Base-by-base conservation (phyloP, 2,797 vertebrate genomes). In the Orientallactaga sibirica region DNA sequence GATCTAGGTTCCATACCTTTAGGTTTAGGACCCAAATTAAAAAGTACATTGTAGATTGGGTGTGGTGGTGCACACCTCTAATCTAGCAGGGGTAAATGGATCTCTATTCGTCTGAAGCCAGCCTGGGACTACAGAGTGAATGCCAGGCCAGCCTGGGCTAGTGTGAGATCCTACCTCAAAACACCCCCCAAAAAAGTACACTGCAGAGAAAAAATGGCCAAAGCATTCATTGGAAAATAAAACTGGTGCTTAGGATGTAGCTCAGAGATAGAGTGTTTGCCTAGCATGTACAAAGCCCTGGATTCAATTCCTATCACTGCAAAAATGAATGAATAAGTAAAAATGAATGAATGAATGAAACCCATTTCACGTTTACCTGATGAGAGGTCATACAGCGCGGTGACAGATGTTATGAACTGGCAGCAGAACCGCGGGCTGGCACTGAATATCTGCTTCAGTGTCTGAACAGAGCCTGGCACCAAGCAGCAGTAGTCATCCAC, bases 401-500 rank as follows among this genome's bases (percentile, higher is more conserved):
- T 99, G 92, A 99, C 99, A 0, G 99, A 98, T 0, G 99, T 99
- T 93, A 99, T 98, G 96, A 99, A 99, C 98, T 99, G 99, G 98
- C 99, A 99, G 98, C 99, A 99, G 98, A 99, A 99, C 66, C 99
- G 99, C 29, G 99, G 99, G 88, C 99, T 99, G 97, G 99, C 98
- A 1, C 98, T 98, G 98, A 99, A 98, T 92, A 99, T 99, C 97
- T 99, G 99, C 96, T 98, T 99, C 86, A 99, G 96, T 0, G 99
- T 99, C 96, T 99, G 98, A 64, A 99, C 98, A 0, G 99, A 99
- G 16, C 99, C 99, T 0, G 99, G 99, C 91, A 99, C 98, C 98
- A 99, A 94, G 22, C 98, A 99, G 95, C 99, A 99, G 98, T 99
- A 99, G 96, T 99, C 99, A 1, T 99, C 99, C 0, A 99, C 99